Percentiles rank a stretch among this genome's conserved stretches.
Conservation (phyloP, 2,888 invertebrate genomes). For the Sacculina carcini region DNA sequence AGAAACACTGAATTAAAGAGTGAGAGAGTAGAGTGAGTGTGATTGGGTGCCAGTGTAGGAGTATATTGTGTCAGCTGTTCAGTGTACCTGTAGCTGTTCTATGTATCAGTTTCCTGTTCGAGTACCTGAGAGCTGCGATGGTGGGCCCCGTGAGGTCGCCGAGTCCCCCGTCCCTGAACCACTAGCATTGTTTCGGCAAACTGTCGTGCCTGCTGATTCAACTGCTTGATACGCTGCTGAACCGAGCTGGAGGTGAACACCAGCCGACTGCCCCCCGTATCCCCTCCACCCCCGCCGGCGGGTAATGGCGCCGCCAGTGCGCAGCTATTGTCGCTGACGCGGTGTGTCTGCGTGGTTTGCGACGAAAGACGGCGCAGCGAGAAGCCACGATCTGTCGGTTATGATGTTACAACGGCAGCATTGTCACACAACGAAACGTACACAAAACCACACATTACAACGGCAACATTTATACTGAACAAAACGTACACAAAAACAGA, state of each 20-base stretch:
- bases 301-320: background rate
- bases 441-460: too few relatives aligned
- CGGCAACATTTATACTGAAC: too few relatives aligned
- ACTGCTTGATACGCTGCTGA: constrained; percentile 24
- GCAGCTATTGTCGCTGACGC: too few relatives aligned
- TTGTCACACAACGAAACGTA: too few relatives aligned
- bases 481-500: background rate
- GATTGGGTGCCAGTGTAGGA: background rate
- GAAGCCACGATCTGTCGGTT: too few relatives aligned
- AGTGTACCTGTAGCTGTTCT: background rate
- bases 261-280: background rate
- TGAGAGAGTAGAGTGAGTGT: background rate
- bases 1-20: background rate
- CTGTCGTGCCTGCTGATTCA: constrained; percentile 24
- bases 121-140: background rate
- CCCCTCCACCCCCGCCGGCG: background rate
- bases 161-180: constrained; percentile 16
- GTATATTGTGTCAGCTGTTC: too few relatives aligned
- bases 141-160: background rate
- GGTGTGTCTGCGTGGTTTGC: constrained; percentile 24
- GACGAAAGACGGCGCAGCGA: constrained; percentile 22
- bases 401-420: too few relatives aligned
- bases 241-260: constrained; percentile 21
- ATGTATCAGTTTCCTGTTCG: constrained; percentile 2
- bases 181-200: constrained; percentile 24